phyloP scores from a whole-genome alignment of 2,113 vertebrate genomes.

The Merops nubicus region DNA sequence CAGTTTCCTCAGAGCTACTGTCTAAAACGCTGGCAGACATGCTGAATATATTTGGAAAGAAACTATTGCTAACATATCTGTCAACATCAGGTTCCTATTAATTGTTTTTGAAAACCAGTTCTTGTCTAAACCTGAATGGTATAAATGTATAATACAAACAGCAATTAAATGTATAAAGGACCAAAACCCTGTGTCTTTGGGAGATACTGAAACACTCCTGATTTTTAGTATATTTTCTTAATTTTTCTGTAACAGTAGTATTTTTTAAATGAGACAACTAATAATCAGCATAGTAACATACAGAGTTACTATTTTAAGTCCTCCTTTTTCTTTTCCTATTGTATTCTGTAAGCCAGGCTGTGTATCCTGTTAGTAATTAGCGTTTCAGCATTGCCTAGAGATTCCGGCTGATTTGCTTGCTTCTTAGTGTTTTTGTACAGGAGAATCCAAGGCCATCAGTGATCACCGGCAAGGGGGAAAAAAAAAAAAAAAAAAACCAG shows the following conservation, averaged over 20 bases:
- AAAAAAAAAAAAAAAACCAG: background rate
- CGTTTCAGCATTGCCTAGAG: constrained; percentile 17
- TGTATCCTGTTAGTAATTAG: constrained; percentile 41
- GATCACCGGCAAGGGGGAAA: background rate
- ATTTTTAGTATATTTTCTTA: background rate
- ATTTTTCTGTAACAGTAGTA: background rate
- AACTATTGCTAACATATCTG: background rate
- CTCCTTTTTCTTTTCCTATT: background rate
- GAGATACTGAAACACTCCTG: background rate
- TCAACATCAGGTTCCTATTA: background rate
- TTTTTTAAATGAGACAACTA: background rate
- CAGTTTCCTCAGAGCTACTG: background rate
- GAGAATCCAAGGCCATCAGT: background rate
- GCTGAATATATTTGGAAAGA: background rate
- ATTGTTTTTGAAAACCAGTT: background rate
- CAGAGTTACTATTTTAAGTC: constrained; percentile 15
- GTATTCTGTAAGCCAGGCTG: constrained; percentile 3
- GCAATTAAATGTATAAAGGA: background rate
- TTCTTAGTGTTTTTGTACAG: background rate
- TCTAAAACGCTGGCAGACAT: background rate
- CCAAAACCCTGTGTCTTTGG: background rate
- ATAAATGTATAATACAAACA: background rate
- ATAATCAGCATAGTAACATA: background rate
- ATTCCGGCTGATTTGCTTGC: background rate
- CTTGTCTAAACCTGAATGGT: background rate